These are phyloP conservation scores for Pocillopora verrucosa DNA, from an alignment of 64 coral and sea anemone species.

Conservation along the genomic window DNA sequence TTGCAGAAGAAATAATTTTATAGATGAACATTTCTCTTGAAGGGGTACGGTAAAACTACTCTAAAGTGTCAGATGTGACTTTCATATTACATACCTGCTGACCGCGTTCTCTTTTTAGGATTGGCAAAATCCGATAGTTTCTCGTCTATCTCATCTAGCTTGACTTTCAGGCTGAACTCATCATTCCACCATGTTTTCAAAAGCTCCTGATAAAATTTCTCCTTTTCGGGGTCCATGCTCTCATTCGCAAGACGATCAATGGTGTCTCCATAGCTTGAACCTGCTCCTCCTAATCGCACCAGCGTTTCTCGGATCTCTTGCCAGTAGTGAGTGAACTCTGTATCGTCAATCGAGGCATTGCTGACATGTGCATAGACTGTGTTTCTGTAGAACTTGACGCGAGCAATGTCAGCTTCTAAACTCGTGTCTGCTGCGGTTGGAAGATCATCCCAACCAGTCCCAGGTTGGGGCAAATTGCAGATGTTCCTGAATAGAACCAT, in stretches of 20 bases:
- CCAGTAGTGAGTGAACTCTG: neutral
- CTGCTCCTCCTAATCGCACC: neutral
- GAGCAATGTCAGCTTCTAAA: too few species aligned
- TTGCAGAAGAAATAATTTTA: too few species aligned
- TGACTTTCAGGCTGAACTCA: neutral
- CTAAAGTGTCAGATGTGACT: neutral
- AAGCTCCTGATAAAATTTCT: neutral
- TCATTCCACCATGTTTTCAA: neutral
- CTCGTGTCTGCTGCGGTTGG: too few species aligned
- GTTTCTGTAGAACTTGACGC: too few species aligned
- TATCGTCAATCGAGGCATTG: neutral
- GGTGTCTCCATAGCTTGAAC: neutral
- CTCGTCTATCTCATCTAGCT: neutral
- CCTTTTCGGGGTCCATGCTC: neutral
- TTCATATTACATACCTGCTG: neutral
- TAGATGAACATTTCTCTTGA: too few species aligned
- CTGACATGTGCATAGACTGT: too few species aligned
- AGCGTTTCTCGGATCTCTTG: neutral
- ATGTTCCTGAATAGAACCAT: conserved; percentile 9
- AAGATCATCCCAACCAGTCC: neutral
- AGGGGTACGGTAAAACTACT: too few species aligned
- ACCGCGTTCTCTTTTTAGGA: neutral
- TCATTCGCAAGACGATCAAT: neutral
- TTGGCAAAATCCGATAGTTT: neutral
- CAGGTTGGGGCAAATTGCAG: neutral